Percentiles rank a stretch among this genome's conserved stretches.
These are phyloP conservation scores for Platichthys stellatus DNA, from an alignment of 2,113 vertebrate species.

Conservation along the genomic window DNA sequence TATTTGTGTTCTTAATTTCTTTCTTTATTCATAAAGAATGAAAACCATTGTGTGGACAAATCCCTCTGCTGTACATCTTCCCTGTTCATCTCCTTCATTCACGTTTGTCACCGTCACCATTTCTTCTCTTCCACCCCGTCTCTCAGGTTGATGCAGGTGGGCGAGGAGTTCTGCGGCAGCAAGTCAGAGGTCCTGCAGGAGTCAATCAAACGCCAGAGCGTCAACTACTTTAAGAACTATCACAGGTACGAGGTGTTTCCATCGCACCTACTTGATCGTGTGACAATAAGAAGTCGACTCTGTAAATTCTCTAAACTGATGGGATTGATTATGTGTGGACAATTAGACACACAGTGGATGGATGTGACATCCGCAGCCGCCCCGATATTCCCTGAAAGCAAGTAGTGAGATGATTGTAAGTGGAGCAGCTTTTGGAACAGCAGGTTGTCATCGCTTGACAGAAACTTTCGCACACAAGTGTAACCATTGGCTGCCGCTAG, in stretches of 20 bases:
- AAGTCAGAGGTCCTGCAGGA: slow-evolving; percentile 98
- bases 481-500: not conserved
- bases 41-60: no score
- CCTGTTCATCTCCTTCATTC: no score
- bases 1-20: no score
- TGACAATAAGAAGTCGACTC: not conserved
- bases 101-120: not conserved
- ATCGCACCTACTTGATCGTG: not conserved
- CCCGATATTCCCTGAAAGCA: not conserved
- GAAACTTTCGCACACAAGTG: slow-evolving; percentile 13
- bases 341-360: not conserved
- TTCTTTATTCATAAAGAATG: no score
- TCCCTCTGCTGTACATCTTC: no score
- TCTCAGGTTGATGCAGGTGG: slow-evolving; percentile 94
- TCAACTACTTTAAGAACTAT: slow-evolving; percentile 99
- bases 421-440: slow-evolving; percentile 2
- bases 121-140: not conserved
- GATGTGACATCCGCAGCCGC: not conserved
- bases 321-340: not conserved
- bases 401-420: not conserved
- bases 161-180: slow-evolving; percentile 98
- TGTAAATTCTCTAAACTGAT: not conserved
- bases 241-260: slow-evolving; percentile 87
- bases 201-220: slow-evolving; percentile 95
- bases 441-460: not conserved